Base-by-base conservation (phyloP, 1,140 invertebrate genomes). In the Drosophila guanche region DNA sequence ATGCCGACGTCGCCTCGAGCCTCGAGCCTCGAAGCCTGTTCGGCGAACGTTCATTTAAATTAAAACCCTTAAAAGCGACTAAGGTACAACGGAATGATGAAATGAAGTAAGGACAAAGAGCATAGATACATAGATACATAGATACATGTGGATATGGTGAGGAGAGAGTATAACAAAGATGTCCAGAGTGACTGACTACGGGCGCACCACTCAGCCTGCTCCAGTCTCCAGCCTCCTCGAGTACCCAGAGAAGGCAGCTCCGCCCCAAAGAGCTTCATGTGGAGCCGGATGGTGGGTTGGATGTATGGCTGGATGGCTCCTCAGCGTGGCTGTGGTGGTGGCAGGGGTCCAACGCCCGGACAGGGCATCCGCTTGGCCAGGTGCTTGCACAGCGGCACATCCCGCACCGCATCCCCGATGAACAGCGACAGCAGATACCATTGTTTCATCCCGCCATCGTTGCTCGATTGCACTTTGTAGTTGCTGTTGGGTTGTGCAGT, bases 361-460 rank as follows among this genome's bases (percentile, higher is more conserved):
- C 91, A 91, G 55, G 80, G 90, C 84, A 91, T 89, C 71, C 95
- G 93, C 88, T 96, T 96, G 40, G 94, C 95, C 74, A 96, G 92
- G 86, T 96, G 95, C 90, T 95, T 95, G 90, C 96, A 97, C 20
- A 97, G 93, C 63, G 93, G 93, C 7, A 95, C 95, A 67, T 95
- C 96, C 20, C 94, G 95, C 45, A 96, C 93, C 78, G 96, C 95
- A 90, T 97, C 95, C 47, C 96, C 96, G 23, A 97, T 91, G 91
- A 97, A 96, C 22, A 97, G 95, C 80, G 95, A 96, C 52, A 97
- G 93, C 33, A 97, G 92, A 84, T 96, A 96, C 91, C 95, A 95
- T 88, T 96, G 95, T 90, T 96, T 96, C 86, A 94, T 94, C 53
- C 93, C 93, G 45, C 67, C 73, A 1, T 37, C 33, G 41, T 56